phyloP scores from a whole-genome alignment of 2,888 invertebrate genomes.

The Ophion ventricosus region DNA sequence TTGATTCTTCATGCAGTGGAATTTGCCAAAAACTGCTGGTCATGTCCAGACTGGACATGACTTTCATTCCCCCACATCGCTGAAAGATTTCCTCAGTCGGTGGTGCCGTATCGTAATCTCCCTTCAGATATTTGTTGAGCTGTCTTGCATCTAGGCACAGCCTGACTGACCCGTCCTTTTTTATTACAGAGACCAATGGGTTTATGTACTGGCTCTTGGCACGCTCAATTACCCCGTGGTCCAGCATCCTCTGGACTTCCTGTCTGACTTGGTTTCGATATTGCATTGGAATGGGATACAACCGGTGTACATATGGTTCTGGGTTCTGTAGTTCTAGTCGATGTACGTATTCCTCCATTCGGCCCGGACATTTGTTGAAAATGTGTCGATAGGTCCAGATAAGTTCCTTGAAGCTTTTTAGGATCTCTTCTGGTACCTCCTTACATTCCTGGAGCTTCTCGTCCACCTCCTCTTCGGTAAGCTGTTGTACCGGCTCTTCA shows the following conservation, averaged over 20 bases:
- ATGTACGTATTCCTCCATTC: too few relatives aligned
- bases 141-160: too few relatives aligned
- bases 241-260: slow-evolving; percentile 14
- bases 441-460: too few relatives aligned
- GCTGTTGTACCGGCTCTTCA: too few relatives aligned
- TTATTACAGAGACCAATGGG: background rate
- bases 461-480: too few relatives aligned
- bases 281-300: slow-evolving; percentile 19
- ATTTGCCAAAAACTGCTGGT: slow-evolving; percentile 41
- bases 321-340: slow-evolving; percentile 2
- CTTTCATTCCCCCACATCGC: background rate
- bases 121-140: too few relatives aligned
- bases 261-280: slow-evolving; percentile 10
- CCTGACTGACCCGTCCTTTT: background rate
- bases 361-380: too few relatives aligned
- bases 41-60: slow-evolving; percentile 16
- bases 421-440: too few relatives aligned
- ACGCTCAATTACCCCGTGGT: slow-evolving; percentile 12
- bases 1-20: slow-evolving; percentile 23
- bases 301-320: background rate
- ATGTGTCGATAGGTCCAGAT: too few relatives aligned
- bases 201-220: slow-evolving; percentile 22
- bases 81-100: slow-evolving; percentile 20
- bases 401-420: too few relatives aligned
- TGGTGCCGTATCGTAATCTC: background rate